A percentile compares a stretch with the other conserved stretches of the same genome.
These are phyloP conservation scores for Sinopyrophorus schimmeli DNA, from an alignment of 2,888 invertebrate species.

Conservation along the genomic window DNA sequence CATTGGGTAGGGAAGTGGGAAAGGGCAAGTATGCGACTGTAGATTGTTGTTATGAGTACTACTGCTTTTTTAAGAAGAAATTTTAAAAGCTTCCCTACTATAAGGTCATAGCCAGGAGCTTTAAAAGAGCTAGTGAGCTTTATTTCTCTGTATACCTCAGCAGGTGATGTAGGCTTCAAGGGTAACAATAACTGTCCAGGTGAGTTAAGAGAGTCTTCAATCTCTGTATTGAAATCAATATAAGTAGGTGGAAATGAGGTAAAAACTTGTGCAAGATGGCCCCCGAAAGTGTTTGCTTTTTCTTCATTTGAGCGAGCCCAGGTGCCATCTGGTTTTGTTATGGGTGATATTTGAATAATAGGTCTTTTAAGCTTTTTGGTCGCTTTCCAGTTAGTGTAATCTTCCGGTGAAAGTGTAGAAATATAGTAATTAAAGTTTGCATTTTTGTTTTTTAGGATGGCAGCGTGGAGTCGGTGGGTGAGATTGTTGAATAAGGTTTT, in stretches of 20 bases:
- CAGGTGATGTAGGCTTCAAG: constrained; percentile 1
- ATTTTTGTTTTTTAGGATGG: constrained; percentile 13
- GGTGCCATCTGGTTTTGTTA: constrained; percentile 11
- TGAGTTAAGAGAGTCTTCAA: not conserved
- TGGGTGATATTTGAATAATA: constrained; percentile 12
- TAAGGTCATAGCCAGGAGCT: constrained; percentile 6
- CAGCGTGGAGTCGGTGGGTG: constrained; percentile 7
- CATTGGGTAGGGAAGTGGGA: constrained; percentile 3
- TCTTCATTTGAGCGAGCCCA: constrained; percentile 7
- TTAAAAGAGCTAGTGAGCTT: not conserved
- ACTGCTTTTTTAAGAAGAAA: constrained; percentile 3
- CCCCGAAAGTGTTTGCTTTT: constrained; percentile 8
- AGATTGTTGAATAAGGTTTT: constrained; percentile 3
- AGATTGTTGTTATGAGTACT: not conserved
- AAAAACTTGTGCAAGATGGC: constrained; percentile 7
- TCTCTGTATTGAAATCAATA: constrained; percentile 1
- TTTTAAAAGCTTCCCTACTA: not conserved
- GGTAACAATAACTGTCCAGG: not conserved
- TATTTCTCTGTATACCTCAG: constrained; percentile 1
- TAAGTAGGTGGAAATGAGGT: not conserved
- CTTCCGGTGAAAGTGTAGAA: constrained; percentile 5
- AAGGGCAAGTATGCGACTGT: not conserved
- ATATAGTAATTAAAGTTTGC: constrained; percentile 10
- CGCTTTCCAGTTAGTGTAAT: constrained; percentile 5
- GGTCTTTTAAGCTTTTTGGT: constrained; percentile 14